Evolutionary conservation across 2,888 invertebrate genomes (phyloP).

Genomic region (Cephus nigrinus): DNA sequence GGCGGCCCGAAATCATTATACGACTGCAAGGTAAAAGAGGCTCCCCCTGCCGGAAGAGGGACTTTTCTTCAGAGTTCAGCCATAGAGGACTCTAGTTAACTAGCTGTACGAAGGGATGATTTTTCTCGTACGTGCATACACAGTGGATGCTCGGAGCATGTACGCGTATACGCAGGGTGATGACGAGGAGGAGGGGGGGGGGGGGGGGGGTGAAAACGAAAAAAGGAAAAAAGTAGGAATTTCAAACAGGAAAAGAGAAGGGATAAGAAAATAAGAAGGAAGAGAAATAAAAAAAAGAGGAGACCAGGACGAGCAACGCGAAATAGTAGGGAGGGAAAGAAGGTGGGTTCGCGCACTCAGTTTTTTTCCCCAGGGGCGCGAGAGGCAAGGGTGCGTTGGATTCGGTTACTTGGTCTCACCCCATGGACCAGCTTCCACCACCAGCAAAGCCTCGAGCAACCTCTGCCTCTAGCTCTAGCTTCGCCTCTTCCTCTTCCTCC

Average conservation of each 20-base stretch:
- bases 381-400: slow-evolving; percentile 60
- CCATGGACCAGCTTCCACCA: slow-evolving; percentile 15
- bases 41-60: not conserved
- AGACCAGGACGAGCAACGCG: slow-evolving; percentile 38
- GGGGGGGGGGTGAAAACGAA: not conserved
- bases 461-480: slow-evolving; percentile 7
- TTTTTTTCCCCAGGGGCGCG: slow-evolving; percentile 47
- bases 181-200: not conserved
- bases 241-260: slow-evolving; percentile 13
- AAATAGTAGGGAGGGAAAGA: slow-evolving; percentile 31
- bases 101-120: not conserved
- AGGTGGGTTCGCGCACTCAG: slow-evolving; percentile 43
- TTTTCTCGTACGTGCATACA: not conserved
- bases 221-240: not conserved
- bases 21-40: not conserved
- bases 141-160: not conserved
- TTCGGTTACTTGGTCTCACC: slow-evolving; percentile 64
- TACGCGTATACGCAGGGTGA: slow-evolving; percentile 4
- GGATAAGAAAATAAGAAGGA: slow-evolving; percentile 20
- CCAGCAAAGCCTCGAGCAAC: slow-evolving; percentile 8
- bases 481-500: slow-evolving; percentile 1
- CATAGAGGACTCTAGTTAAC: not conserved
- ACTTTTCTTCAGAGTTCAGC: not conserved
- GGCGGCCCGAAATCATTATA: not conserved
- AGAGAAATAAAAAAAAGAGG: slow-evolving; percentile 21